Conservation (phyloP, 2,113 vertebrate genomes). For the Neogale vison region DNA sequence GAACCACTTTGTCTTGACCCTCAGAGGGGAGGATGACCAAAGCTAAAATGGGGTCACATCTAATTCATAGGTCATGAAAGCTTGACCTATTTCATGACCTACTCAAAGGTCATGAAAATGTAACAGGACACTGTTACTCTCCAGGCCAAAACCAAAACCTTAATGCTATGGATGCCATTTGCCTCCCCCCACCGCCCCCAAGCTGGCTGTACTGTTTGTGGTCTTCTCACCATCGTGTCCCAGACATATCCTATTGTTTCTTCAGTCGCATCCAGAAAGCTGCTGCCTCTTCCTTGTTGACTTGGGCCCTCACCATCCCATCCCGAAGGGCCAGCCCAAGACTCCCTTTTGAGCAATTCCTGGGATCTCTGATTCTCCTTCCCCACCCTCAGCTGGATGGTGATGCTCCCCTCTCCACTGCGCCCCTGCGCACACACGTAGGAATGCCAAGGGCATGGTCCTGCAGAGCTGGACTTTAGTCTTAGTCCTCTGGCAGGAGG, state of each 20-base stretch:
- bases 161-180: neutral
- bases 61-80: neutral
- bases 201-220: neutral
- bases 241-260: neutral
- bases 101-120: neutral
- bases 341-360: neutral
- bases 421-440: rapidly evolving
- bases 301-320: too few relatives aligned
- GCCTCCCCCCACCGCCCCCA: rapidly evolving
- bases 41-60: neutral
- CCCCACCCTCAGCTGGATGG: neutral
- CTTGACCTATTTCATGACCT: neutral
- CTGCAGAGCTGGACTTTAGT: neutral
- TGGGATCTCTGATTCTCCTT: neutral
- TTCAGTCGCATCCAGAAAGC: neutral
- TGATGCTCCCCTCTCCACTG: neutral
- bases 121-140: neutral
- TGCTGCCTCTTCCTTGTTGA: neutral
- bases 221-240: neutral
- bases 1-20: neutral
- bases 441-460: neutral
- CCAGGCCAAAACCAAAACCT: neutral
- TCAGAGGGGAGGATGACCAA: neutral
- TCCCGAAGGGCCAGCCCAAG: neutral
- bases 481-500: neutral